Percentiles rank a stretch among this genome's conserved stretches.
phyloP scores from a whole-genome alignment of 2,888 invertebrate genomes.

The Drosophila ezoana region DNA sequence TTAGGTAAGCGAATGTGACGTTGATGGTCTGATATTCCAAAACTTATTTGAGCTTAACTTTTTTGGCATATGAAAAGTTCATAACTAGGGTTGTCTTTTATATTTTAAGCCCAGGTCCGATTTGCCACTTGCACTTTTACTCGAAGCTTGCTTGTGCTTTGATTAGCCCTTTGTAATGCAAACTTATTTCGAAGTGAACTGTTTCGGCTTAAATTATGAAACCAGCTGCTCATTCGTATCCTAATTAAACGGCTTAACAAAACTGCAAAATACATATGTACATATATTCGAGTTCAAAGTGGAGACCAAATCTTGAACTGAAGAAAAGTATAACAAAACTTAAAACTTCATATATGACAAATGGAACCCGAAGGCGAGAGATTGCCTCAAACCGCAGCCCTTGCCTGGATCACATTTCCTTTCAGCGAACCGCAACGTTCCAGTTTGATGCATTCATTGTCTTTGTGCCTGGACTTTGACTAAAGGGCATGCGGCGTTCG shows the following conservation, averaged over 20 bases:
- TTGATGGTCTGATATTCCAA: not conserved
- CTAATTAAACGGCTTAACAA: not conserved
- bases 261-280: no score
- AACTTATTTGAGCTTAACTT: not conserved
- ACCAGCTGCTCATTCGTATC: not conserved
- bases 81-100: no score
- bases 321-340: no score
- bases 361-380: not conserved
- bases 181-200: not conserved
- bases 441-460: constrained; percentile 4
- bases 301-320: no score
- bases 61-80: no score
- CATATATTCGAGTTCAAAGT: no score
- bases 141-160: no score
- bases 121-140: no score
- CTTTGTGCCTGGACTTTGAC: not conserved
- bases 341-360: not conserved
- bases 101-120: no score
- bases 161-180: not conserved
- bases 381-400: not conserved
- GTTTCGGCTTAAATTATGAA: no score
- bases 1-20: not conserved
- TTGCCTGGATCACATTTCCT: constrained; percentile 1
- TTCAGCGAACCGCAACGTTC: constrained; percentile 2
- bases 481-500: constrained; percentile 60